These are phyloP conservation scores for Sebastes diploproa DNA, from an alignment of 2,797 vertebrate genomes.

Conservation along the genomic window DNA sequence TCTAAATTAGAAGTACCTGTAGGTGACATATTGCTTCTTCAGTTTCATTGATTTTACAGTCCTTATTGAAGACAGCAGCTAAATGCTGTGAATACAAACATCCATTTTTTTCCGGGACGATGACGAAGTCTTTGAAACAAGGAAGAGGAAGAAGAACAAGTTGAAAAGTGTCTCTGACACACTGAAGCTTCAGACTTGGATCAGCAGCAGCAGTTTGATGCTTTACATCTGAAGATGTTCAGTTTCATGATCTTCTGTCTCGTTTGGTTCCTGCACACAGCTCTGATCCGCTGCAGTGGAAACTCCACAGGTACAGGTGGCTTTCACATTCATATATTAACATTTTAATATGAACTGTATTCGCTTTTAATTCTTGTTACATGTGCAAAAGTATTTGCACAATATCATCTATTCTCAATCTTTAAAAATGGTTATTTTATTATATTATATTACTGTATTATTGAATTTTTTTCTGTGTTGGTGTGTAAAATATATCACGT, in stretches of 20 bases:
- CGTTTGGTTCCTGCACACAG: slow-evolving; percentile 22
- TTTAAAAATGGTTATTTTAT: neutral
- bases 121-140: neutral
- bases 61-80: neutral
- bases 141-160: slow-evolving; percentile 23
- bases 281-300: neutral
- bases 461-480: neutral
- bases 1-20: too few species aligned
- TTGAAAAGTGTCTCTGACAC: neutral
- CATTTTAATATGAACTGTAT: neutral
- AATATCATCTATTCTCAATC: too few species aligned
- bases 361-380: neutral
- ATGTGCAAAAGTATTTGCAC: neutral
- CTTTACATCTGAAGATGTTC: slow-evolving; percentile 39
- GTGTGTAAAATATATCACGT: neutral
- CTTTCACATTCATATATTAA: neutral
- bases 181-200: neutral
- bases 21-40: neutral
- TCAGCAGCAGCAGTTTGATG: neutral
- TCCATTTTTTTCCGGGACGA: neutral
- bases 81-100: neutral
- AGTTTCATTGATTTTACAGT: neutral
- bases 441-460: neutral
- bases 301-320: slow-evolving; percentile 38
- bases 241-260: neutral